Conservation (phyloP, 2,113 vertebrate species). For the Coptodon bakossiorum region DNA sequence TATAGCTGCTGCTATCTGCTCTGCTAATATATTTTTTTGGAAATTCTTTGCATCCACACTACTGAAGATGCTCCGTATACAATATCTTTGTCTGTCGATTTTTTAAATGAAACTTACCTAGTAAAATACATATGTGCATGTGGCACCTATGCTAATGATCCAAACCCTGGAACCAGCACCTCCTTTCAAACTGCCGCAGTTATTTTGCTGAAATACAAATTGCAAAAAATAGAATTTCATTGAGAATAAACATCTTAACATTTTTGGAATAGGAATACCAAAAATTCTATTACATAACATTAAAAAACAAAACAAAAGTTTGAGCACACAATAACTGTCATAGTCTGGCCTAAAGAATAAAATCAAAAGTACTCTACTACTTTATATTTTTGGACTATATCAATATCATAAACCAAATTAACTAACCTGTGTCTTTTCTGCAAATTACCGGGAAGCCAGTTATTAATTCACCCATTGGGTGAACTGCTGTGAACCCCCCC, state of each 20-base stretch:
- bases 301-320: not conserved
- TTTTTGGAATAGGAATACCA: not conserved
- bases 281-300: not conserved
- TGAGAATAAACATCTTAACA: not conserved
- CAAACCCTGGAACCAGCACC: not conserved
- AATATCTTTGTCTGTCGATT: not conserved
- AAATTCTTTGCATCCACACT: not conserved
- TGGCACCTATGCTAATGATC: not conserved
- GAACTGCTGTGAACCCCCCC: not conserved
- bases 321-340: not conserved
- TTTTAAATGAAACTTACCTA: not conserved
- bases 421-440: not conserved
- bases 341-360: not conserved
- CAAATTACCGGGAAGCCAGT: not conserved
- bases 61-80: not conserved
- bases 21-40: not conserved
- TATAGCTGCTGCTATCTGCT: not conserved
- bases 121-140: not conserved
- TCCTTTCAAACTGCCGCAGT: not conserved
- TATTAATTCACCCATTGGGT: not conserved
- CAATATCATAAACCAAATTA: not conserved
- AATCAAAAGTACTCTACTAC: not conserved
- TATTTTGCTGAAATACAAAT: not conserved
- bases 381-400: not conserved
- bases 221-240: not conserved